Evolutionary conservation across 2,113 vertebrate genomes (phyloP).

Genomic region (Capreolus pygargus): DNA sequence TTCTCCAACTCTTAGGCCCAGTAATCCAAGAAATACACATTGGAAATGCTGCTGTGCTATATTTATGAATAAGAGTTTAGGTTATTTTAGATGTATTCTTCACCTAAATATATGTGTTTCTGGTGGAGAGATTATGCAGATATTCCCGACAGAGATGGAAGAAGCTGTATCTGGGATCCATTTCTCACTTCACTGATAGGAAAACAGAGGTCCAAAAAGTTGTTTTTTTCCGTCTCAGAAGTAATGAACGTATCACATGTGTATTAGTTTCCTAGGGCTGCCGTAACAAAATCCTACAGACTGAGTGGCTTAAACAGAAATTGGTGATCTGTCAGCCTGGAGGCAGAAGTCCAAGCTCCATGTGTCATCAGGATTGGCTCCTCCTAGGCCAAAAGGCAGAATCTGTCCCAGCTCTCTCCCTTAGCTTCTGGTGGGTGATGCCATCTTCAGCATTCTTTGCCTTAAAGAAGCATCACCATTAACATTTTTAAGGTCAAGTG

Average conservation of each 20-base stretch:
- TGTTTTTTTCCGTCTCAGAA: not conserved
- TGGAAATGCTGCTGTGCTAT: not conserved
- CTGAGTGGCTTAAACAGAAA: not conserved
- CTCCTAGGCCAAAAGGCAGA: not conserved
- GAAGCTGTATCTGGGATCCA: not conserved
- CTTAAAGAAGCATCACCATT: not conserved
- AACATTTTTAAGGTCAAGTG: not conserved
- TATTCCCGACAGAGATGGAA: not conserved
- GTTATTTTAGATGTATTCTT: not conserved
- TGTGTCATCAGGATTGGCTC: not conserved
- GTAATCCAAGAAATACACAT: not conserved
- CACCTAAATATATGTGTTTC: not conserved
- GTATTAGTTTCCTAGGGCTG: not conserved
- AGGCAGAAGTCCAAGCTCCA: not conserved
- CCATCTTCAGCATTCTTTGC: not conserved
- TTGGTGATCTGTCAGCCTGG: not conserved
- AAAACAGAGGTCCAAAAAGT: not conserved
- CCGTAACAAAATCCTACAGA: not conserved
- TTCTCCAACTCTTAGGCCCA: not conserved
- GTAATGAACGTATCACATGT: not conserved
- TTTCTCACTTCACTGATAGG: not conserved
- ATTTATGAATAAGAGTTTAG: not conserved
- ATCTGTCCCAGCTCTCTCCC: not conserved
- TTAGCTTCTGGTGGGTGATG: not conserved
- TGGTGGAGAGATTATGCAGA: not conserved